Evolutionary conservation across 2,888 invertebrate species (phyloP).

Genomic region (Steinernema hermaphroditum): DNA sequence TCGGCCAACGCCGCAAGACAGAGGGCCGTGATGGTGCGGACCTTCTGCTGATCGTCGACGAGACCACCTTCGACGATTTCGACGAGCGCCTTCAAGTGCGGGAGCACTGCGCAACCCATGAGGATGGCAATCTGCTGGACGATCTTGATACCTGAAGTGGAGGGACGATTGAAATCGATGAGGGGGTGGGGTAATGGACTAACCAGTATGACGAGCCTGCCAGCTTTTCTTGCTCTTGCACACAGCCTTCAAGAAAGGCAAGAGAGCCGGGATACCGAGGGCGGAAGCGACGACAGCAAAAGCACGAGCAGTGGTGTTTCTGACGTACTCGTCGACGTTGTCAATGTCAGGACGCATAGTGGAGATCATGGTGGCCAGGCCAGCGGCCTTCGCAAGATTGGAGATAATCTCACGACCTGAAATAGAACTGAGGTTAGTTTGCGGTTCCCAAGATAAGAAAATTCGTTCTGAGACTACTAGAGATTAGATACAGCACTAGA

Average conservation of each 20-base stretch:
- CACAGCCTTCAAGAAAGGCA: slow-evolving; percentile 95
- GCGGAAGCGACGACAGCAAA: slow-evolving; percentile 99
- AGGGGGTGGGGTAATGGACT: no score
- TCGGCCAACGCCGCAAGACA: slow-evolving; percentile 97
- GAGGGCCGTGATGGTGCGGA: slow-evolving; percentile 92
- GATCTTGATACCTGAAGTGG: slow-evolving; percentile 81
- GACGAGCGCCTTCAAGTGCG: slow-evolving; percentile 93
- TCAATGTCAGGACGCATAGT: slow-evolving; percentile 99
- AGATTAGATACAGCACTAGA: no score
- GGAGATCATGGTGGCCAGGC: slow-evolving; percentile 98
- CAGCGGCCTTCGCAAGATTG: slow-evolving; percentile 97
- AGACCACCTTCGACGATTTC: slow-evolving; percentile 99
- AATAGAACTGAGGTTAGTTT: no score
- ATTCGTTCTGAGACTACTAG: no score
- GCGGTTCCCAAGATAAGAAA: no score
- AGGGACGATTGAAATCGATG: no score
- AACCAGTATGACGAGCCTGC: slow-evolving; percentile 90
- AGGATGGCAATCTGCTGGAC: slow-evolving; percentile 99
- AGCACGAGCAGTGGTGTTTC: slow-evolving; percentile 97
- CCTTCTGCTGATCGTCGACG: slow-evolving; percentile 98
- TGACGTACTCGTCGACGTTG: slow-evolving; percentile 83
- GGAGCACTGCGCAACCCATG: slow-evolving; percentile 98
- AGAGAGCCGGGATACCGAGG: slow-evolving; percentile 90
- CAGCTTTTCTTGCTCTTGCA: slow-evolving; percentile 99
- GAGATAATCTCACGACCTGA: slow-evolving; percentile 87